Evolutionary conservation across 2,113 vertebrate genomes (phyloP), one percentile per base, ranked within the genome.

Genomic region (Peucedramus taeniatus): DNA sequence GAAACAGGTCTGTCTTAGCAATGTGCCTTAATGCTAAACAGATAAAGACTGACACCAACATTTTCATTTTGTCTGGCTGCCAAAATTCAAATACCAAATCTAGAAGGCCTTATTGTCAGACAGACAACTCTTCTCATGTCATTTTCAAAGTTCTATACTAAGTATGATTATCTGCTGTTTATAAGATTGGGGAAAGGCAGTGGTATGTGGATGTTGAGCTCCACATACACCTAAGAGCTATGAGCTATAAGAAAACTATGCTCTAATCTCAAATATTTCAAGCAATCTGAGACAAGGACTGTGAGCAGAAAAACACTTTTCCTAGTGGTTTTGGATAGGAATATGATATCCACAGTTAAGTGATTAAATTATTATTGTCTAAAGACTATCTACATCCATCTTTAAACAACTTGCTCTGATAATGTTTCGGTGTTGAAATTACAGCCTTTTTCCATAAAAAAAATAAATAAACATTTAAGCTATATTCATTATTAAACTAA

Each of bases 201-300:
- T 33, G 3, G 3, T 56, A 60, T 42, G 33, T 56, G 18, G 13
- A 74, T 60, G 3, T 35, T 69, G 42, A 20, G 44, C 7, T 81
- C 17, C 44, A 40, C 0, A 0, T 30, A n/a, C 10, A 33, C 11
- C 23, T 40, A 33, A 56, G n/a, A n/a, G n/a, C n/a, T n/a, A n/a
- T n/a, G n/a, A n/a, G n/a, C n/a, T n/a, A n/a, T n/a, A n/a, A n/a
- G 31, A 65, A 82, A 90, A 60, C 2, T 47, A 37, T 20, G 14
- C 6, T 39, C 4, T 47, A 30, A 37, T 87, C 22, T 89, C 24
- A 49, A 40, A 49, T 44, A 23, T 42, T 87, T 78, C 45, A 37
- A 78, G 8, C 5, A 69, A 66, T 24, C 31, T 91, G 31, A 92
- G 57, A 54, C 17, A 49, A 37, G 15, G 30, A 39, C 8, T 30